Conservation (phyloP, 2,113 vertebrate species). For the Mustela lutreola region DNA sequence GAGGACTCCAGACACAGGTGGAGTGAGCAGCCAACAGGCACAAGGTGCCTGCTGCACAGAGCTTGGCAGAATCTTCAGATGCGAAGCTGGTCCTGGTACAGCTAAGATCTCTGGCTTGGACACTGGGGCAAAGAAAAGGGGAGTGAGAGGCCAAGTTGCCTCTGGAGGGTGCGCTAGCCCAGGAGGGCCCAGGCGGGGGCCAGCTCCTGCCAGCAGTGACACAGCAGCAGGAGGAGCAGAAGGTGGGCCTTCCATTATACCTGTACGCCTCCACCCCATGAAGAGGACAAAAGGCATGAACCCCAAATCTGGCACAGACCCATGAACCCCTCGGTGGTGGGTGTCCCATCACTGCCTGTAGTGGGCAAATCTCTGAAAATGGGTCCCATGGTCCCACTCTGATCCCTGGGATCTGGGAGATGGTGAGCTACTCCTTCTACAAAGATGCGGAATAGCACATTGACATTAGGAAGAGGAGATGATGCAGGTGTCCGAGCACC, state of each 20-base stretch:
- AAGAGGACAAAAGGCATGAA: fast-evolving
- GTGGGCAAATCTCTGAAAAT: not conserved
- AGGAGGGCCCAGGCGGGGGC: not conserved
- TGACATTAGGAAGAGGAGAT: too few relatives aligned
- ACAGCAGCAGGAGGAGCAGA: not conserved
- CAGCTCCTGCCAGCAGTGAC: not conserved
- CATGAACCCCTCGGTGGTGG: fast-evolving
- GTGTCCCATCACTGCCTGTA: not conserved
- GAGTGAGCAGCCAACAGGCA: too few relatives aligned
- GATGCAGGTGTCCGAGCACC: not conserved
- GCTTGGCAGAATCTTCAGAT: not conserved
- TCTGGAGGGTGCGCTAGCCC: not conserved
- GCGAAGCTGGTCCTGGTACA: not conserved
- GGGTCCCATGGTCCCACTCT: not conserved
- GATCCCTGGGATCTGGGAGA: not conserved
- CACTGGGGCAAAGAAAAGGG: not conserved
- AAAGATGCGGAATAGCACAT: too few relatives aligned
- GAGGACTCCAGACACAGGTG: not conserved
- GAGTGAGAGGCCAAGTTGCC: not conserved
- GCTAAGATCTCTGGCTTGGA: not conserved
- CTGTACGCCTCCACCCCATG: not conserved
- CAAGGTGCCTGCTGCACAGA: not conserved
- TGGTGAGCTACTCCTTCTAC: too few relatives aligned
- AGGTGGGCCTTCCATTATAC: not conserved
- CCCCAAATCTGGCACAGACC: too few relatives aligned